Evolutionary conservation across 2,113 vertebrate species (phyloP), one percentile per base, ranked within the genome.

Genomic region (Arvicanthis niloticus): DNA sequence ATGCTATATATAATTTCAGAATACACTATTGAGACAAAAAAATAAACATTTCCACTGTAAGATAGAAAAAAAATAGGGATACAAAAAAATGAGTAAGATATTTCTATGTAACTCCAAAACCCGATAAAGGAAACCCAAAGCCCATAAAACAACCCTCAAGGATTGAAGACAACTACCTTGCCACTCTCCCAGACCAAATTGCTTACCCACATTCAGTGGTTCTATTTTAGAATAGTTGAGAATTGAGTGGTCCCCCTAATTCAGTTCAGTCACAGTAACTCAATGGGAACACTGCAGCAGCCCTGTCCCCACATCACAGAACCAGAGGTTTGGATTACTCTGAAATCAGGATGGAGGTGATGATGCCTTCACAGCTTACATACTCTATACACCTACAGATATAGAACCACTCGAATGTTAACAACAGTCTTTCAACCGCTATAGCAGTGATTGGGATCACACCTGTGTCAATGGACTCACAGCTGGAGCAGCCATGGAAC

Each of bases 281-380:
- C 1, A 53, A 7, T 53, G 2, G 24, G 26, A 13, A 29, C 16
- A 45, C 65, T 53, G 24, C 0, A 26, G 16, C 56, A 76, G 5
- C 19, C n/a, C 16, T 19, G 0, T 12, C 22, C 17, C 15, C 11
- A 0, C 9, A 40, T n/a, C 16, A 21, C 2, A 31, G 16, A 7
- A 8, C 67, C 8, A 4, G 5, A 51, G 40, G 8, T 89, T 60
- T 6, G 42, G 8, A 26, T 3, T 8, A 80, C 31, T 76, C 15
- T 89, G 53, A n/a, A 73, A 73, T 51, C 34, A 40, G 4, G 15
- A 13, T n/a, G 19, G 37, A 75, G 37, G 8, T 73, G 12, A 8
- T 48, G 12, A 24, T 62, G 12, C 34, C 26, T 72, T 76, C 7
- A 51, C 4, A 82, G 31, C 34, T 68, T 34, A 0, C 40, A n/a